Conservation (phyloP, 2,797 vertebrate species). For the Microcaecilia unicolor region DNA sequence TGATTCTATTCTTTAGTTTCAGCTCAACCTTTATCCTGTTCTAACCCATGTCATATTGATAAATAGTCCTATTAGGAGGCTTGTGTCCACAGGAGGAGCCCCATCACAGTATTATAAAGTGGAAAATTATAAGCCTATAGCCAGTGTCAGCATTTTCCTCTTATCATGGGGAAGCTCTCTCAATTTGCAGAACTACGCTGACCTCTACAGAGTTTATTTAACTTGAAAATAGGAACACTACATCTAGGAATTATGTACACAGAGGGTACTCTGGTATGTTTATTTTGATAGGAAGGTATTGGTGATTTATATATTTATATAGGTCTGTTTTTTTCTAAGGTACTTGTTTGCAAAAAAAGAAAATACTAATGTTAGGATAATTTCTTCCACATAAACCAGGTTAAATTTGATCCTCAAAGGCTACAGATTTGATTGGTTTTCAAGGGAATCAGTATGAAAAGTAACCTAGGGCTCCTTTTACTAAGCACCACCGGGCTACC, state of each 20-base stretch:
- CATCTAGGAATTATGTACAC: not conserved
- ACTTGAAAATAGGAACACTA: not conserved
- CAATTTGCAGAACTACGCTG: not conserved
- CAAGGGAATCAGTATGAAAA: no score
- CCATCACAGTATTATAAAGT: slow-evolving; percentile 16
- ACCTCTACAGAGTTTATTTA: not conserved
- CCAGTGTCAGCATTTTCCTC: not conserved
- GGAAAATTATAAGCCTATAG: slow-evolving; percentile 17
- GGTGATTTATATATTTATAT: no score
- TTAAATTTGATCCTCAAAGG: no score
- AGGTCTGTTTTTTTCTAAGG: no score
- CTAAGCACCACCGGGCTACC: no score
- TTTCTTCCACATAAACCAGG: no score
- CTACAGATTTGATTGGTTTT: no score
- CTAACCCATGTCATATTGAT: slow-evolving; percentile 35
- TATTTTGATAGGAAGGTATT: no score
- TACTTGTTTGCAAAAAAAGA: no score
- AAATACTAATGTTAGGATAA: no score
- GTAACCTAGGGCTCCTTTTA: no score
- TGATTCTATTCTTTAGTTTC: slow-evolving; percentile 26
- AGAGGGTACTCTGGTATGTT: no score
- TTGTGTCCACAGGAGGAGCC: slow-evolving; percentile 21
- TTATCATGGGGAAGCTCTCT: not conserved
- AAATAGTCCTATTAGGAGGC: slow-evolving; percentile 21
- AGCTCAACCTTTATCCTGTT: slow-evolving; percentile 2